Conservation (phyloP, 2,797 vertebrate species). For the Myripristis murdjan region DNA sequence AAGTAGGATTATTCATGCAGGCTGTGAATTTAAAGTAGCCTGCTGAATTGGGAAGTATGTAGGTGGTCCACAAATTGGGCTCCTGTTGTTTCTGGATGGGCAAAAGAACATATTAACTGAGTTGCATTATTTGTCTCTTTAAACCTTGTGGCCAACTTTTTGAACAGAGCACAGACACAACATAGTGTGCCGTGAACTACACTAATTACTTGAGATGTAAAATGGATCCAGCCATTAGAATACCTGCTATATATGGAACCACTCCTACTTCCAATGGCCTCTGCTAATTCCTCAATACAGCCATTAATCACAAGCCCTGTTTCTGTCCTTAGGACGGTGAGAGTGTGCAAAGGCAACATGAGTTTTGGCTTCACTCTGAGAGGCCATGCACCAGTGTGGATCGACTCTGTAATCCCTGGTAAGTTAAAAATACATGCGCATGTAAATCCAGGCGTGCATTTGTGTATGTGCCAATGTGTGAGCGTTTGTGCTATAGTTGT, state of each 20-base stretch:
- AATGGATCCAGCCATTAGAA: not conserved
- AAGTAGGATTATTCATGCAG: slow-evolving; percentile 31
- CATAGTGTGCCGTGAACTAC: not conserved
- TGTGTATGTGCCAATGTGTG: not conserved
- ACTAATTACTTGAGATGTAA: not conserved
- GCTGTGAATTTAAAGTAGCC: slow-evolving; percentile 51
- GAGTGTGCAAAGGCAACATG: slow-evolving; percentile 96
- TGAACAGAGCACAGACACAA: not conserved
- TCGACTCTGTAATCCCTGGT: slow-evolving; percentile 97
- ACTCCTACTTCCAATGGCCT: not conserved
- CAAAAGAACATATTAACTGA: not conserved
- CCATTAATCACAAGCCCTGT: slow-evolving; percentile 28
- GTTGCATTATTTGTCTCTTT: not conserved
- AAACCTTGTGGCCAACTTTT: not conserved
- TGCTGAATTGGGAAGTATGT: slow-evolving; percentile 44
- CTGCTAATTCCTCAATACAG: not conserved
- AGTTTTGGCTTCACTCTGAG: slow-evolving; percentile 97
- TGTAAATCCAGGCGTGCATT: not conserved
- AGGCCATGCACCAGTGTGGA: slow-evolving; percentile 97
- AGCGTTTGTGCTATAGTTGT: not conserved
- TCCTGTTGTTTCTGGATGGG: slow-evolving; percentile 6
- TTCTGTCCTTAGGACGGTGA: slow-evolving; percentile 89
- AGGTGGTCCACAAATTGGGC: slow-evolving; percentile 13
- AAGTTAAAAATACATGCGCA: slow-evolving; percentile 51
- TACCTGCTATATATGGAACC: not conserved